These are phyloP conservation scores for Ramphastos sulfuratus DNA, from an alignment of 2,113 vertebrate species.

Conservation along the genomic window DNA sequence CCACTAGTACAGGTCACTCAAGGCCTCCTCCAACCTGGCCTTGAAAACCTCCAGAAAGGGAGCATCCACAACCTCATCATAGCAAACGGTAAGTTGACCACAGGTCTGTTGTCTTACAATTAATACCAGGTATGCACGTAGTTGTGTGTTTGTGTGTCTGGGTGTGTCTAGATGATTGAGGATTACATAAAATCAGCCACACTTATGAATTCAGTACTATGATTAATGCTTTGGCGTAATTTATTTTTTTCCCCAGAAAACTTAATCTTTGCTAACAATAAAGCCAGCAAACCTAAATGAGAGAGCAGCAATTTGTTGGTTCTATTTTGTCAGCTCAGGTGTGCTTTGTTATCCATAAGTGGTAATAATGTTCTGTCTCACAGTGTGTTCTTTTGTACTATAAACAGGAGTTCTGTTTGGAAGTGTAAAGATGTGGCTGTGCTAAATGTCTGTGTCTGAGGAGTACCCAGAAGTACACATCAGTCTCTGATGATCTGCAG, in stretches of 20 bases:
- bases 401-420: background rate
- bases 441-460: background rate
- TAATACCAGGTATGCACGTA: background rate
- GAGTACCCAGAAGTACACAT: background rate
- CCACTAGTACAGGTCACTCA: too few species aligned
- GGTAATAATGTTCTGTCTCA: background rate
- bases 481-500: background rate
- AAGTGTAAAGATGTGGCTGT: background rate
- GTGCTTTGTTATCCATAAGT: background rate
- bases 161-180: background rate
- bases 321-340: background rate
- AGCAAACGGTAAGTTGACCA: background rate
- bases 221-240: background rate
- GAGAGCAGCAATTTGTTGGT: background rate
- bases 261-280: background rate
- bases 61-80: too few species aligned
- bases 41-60: too few species aligned
- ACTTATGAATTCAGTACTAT: background rate
- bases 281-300: background rate
- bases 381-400: background rate
- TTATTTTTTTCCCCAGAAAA: background rate
- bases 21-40: too few species aligned
- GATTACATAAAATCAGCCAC: background rate
- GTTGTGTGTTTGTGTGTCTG: background rate
- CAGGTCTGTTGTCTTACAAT: background rate